Conservation (phyloP, 2,113 vertebrate species). For the Colossoma macropomum region DNA sequence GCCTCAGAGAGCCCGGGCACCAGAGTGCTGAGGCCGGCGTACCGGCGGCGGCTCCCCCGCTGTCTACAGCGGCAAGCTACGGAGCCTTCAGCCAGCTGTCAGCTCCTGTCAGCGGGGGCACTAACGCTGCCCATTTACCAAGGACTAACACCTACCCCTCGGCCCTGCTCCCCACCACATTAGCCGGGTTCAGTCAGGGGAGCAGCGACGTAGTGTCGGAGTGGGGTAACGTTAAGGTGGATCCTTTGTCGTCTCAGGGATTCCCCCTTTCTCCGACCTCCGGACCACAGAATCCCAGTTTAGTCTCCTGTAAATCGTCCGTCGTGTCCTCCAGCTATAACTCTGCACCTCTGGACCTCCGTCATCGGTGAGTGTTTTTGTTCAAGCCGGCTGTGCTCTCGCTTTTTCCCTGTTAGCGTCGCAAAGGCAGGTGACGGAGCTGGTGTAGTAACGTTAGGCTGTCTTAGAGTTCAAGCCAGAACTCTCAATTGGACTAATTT, state of each 20-base stretch:
- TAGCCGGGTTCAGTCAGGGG: conserved; percentile 39
- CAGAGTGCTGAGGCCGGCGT: conserved; percentile 46
- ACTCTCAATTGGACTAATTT: no score
- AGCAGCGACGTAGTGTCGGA: conserved; percentile 74
- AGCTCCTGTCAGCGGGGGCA: conserved; percentile 52
- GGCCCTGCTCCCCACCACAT: conserved; percentile 55
- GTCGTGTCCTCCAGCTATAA: conserved; percentile 64
- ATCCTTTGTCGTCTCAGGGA: conserved; percentile 63
- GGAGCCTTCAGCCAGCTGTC: conserved; percentile 63
- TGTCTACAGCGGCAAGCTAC: conserved; percentile 54
- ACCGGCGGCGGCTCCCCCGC: conserved; percentile 47
- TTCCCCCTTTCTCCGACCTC: conserved; percentile 64
- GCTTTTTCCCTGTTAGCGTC: no score
- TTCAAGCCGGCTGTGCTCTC: not conserved
- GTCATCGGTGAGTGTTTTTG: conserved; percentile 83
- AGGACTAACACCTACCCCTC: conserved; percentile 59
- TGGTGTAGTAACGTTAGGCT: not conserved
- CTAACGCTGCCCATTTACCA: conserved; percentile 53
- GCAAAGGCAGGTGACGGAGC: not conserved
- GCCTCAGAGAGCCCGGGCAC: conserved; percentile 61
- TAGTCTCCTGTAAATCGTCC: conserved; percentile 60
- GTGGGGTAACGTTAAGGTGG: conserved; percentile 57
- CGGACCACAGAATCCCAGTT: conserved; percentile 58
- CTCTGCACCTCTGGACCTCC: conserved; percentile 72
- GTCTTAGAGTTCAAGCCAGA: no score